A percentile compares a stretch with the other conserved stretches of the same genome.
Evolutionary conservation across 1,140 invertebrate species (phyloP).

Genomic region (Bathynomus jamesi): DNA sequence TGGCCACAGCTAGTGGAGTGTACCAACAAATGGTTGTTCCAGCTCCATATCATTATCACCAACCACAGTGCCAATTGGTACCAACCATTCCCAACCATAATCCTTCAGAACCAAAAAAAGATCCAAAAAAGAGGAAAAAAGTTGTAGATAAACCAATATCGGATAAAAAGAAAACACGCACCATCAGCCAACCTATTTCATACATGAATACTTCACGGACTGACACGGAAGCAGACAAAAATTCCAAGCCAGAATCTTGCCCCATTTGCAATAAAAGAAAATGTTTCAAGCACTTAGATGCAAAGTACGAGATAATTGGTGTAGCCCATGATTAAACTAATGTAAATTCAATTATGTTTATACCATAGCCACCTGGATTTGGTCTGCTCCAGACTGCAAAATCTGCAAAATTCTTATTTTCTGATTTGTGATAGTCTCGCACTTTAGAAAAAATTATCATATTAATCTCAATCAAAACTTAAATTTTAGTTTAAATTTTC

Average conservation of each 20-base stretch:
- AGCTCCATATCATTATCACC: conserved; percentile 25
- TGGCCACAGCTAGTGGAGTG: conserved; percentile 16
- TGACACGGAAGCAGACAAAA: not conserved
- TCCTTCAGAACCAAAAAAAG: conserved; percentile 22
- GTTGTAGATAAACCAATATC: conserved; percentile 16
- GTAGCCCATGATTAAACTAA: too few species aligned
- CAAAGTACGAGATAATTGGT: conserved; percentile 23
- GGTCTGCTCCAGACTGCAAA: too few species aligned
- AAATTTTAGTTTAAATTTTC: too few species aligned
- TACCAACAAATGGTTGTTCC: conserved; percentile 33
- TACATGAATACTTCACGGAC: conserved; percentile 12
- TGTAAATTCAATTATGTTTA: too few species aligned
- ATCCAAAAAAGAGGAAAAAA: conserved; percentile 28
- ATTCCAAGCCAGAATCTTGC: conserved; percentile 9
- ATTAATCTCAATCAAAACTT: too few species aligned
- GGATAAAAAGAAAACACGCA: conserved; percentile 24
- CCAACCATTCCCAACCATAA: not conserved
- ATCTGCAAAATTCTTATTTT: too few species aligned
- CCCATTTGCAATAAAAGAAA: conserved; percentile 26
- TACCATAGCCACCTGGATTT: too few species aligned
- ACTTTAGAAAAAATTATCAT: too few species aligned
- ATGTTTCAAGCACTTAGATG: conserved; percentile 26
- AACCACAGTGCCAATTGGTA: conserved; percentile 21
- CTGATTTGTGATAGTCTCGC: too few species aligned
- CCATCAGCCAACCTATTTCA: conserved; percentile 17